phyloP scores from a whole-genome alignment of 2,113 vertebrate species.

The Cisticola juncidis region DNA sequence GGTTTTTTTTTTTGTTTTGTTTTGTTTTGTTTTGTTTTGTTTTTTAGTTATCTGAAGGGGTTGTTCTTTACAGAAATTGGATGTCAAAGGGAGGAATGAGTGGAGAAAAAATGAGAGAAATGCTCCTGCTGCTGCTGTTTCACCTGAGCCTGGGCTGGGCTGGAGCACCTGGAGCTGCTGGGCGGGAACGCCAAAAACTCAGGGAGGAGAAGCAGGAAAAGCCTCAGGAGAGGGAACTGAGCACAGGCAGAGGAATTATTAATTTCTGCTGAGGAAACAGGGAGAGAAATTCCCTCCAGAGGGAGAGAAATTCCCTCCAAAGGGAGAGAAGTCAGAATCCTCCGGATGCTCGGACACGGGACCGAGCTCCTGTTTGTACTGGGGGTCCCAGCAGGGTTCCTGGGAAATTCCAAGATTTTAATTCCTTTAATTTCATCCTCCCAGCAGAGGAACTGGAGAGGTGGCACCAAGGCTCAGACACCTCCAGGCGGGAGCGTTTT shows the following conservation, averaged over 20 bases:
- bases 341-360: background rate
- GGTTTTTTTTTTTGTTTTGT: no score
- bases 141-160: background rate
- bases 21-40: no score
- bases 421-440: background rate
- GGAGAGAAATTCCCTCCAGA: background rate
- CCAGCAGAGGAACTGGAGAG: background rate
- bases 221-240: rapidly evolving
- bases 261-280: background rate
- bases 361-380: background rate
- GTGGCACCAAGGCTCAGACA: background rate
- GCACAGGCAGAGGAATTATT: background rate
- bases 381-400: background rate
- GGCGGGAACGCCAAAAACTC: background rate
- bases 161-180: background rate
- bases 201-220: background rate
- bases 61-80: background rate
- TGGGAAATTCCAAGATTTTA: background rate
- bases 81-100: background rate
- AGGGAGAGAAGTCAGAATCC: background rate
- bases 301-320: background rate
- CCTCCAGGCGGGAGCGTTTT: background rate
- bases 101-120: background rate
- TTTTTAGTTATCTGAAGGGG: background rate
- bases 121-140: background rate